Base-by-base conservation (phyloP, 2,888 invertebrate species). In the Monoplex corrugatus region DNA sequence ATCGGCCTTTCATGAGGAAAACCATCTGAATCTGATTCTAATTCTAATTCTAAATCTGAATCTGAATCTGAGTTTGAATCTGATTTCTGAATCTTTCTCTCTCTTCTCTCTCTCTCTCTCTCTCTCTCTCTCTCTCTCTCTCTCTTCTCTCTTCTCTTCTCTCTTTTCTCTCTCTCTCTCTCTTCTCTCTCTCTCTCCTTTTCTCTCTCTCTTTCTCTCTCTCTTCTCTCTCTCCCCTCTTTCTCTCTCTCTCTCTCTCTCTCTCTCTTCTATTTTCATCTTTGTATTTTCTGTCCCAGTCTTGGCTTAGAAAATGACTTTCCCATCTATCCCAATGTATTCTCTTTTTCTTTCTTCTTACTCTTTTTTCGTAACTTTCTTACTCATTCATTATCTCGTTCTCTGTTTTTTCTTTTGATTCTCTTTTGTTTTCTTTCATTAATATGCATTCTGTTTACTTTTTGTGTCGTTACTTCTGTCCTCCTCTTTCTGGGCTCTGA, bases 291-390 rank as follows among this genome's bases (percentile, higher is more conserved):
- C 10, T 6, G 50, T 50, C 10, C 10, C 10, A 16, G 50, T 50
- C 10, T 6, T 6, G 50, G 50, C 10, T 50, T 13, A 16, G 10
- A 8, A 50, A 19, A 19, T 16, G 28, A 28, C 28, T 63, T n/a
- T 38, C 40, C 35, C 68, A 35, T n/a, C 32, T 23, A 35, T 13
- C 32, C 40, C 6, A 19, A 57, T n/a, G 5, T 45, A 35, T 45
- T 68, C 86, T 86, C 57, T 40, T 45, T 86, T 63, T 86, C 57
- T 57, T n/a, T 86, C 86, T 86, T n/a, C n/a, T n/a, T n/a, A n/a
- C 35, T 32, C 57, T 86, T 63, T 86, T 45, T 8, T 23, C 28
- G 13, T 57, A 2, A 10, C 57, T 86, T 43, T 63, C 32, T 44
- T 38, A 43, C 43, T 44, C 57, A 6, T 63, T 86, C 63, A 16